phyloP scores from a whole-genome alignment of 2,797 vertebrate genomes.

The Eulemur rubriventer region DNA sequence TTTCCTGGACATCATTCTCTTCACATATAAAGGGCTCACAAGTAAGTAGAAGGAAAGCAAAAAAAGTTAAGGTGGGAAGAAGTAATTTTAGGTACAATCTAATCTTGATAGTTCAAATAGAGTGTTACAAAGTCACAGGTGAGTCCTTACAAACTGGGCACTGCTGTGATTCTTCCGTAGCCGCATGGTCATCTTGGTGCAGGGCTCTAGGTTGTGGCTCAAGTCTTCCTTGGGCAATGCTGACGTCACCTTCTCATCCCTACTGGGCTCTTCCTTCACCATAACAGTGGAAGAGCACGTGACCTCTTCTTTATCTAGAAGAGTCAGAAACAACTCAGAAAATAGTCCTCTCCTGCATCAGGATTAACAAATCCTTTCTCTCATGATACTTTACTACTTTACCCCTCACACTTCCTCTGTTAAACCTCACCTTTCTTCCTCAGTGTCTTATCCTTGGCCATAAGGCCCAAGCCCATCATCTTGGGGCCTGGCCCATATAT shows the following conservation, averaged over 20 bases:
- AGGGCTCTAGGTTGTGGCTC: constrained; percentile 84
- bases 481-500: constrained; percentile 96
- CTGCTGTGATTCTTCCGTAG: constrained; percentile 90
- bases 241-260: constrained; percentile 70
- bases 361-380: background rate
- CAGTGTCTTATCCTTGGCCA: constrained; percentile 91
- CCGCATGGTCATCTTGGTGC: constrained; percentile 94
- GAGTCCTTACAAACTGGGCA: constrained; percentile 86
- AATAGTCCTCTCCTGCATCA: background rate
- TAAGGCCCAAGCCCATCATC: constrained; percentile 94
- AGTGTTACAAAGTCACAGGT: background rate
- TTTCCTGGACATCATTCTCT: background rate
- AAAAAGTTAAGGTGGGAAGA: background rate
- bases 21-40: background rate
- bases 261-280: constrained; percentile 81
- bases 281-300: constrained; percentile 76
- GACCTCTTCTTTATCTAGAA: constrained; percentile 71
- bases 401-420: background rate
- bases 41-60: background rate
- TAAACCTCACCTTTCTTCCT: constrained; percentile 90
- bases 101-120: background rate
- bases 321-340: background rate
- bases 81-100: background rate
- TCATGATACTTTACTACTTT: background rate
- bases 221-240: constrained; percentile 82